Conservation (phyloP, 2,797 vertebrate genomes). For the Pangasius krempfi region DNA sequence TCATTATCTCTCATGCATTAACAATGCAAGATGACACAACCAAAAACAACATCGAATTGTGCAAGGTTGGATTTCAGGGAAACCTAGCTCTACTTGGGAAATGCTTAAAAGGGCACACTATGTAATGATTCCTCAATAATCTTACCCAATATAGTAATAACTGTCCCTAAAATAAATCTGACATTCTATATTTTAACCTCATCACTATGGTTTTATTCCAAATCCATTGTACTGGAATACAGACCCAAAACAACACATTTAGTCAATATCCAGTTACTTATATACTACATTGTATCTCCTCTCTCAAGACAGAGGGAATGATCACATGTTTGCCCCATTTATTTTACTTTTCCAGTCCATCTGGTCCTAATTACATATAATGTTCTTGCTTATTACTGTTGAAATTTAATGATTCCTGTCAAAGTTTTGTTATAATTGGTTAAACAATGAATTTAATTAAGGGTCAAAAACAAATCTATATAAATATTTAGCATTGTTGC, state of each 20-base stretch:
- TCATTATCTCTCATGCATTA: neutral
- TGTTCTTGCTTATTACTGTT: neutral
- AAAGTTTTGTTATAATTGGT: neutral
- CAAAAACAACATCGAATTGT: neutral
- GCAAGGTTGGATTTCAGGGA: neutral
- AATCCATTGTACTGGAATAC: neutral
- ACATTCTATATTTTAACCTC: neutral
- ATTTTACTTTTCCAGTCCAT: neutral
- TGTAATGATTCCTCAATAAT: neutral
- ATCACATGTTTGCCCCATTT: neutral
- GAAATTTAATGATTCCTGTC: neutral
- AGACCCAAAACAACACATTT: neutral
- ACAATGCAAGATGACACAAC: neutral
- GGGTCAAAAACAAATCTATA: neutral
- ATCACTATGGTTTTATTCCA: neutral
- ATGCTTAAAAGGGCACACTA: neutral
- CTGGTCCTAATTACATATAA: neutral
- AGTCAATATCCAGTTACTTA: neutral
- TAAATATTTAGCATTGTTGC: neutral
- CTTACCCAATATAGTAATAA: neutral
- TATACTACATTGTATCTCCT: neutral
- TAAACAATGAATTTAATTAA: neutral
- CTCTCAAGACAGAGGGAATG: neutral
- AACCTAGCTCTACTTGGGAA: neutral
- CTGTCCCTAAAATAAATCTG: neutral